Conservation (phyloP, 2,888 invertebrate genomes). For the Agrotis exclamationis region DNA sequence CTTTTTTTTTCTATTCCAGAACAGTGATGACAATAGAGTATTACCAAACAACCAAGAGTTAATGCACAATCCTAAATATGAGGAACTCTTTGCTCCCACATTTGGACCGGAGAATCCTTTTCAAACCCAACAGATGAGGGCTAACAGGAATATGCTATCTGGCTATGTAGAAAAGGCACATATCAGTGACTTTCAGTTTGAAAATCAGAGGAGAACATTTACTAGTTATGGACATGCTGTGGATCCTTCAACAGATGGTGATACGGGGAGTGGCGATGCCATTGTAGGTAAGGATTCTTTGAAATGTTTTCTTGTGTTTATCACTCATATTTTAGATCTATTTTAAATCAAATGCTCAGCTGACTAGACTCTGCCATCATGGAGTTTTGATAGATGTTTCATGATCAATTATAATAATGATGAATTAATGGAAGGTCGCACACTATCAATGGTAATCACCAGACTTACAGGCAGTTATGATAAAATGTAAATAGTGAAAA, state of each 20-base stretch:
- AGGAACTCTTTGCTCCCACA: conserved; percentile 98
- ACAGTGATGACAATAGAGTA: conserved; percentile 93
- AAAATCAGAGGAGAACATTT: conserved; percentile 98
- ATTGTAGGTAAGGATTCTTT: conserved; percentile 84
- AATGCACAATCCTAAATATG: conserved; percentile 97
- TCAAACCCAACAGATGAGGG: conserved; percentile 96
- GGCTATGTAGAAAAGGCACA: conserved; percentile 99
- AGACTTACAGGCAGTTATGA: too few relatives aligned
- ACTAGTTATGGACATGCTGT: conserved; percentile 98
- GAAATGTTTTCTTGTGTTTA: not conserved
- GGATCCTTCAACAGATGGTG: conserved; percentile 96
- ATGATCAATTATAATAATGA: too few relatives aligned
- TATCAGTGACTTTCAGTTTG: conserved; percentile 99
- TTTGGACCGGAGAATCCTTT: conserved; percentile 98
- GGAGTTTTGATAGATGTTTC: too few relatives aligned
- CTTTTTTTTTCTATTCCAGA: conserved; percentile 87
- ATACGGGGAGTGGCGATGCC: conserved; percentile 83
- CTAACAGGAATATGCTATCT: conserved; percentile 97
- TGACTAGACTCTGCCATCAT: too few relatives aligned
- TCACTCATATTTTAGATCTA: not conserved
- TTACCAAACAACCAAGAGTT: conserved; percentile 97
- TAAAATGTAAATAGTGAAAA: too few relatives aligned
- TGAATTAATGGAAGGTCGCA: too few relatives aligned
- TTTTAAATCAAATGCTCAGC: too few relatives aligned
- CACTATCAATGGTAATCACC: too few relatives aligned